Evolutionary conservation across 2,888 invertebrate species (phyloP).

Genomic region (Pandemis cinnamomeana): DNA sequence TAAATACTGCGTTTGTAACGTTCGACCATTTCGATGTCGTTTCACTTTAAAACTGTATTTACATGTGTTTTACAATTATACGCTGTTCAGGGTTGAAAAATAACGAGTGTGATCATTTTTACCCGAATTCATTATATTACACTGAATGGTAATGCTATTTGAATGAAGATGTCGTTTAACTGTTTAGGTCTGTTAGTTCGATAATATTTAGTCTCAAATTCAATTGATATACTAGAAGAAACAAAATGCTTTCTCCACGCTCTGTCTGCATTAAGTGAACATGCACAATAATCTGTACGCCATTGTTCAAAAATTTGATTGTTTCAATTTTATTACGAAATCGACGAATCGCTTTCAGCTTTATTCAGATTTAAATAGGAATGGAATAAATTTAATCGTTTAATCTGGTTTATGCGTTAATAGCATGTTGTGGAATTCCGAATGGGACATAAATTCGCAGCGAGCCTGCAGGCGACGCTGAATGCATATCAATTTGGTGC

Average conservation of each 20-base stretch:
- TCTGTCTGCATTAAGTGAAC: too few relatives aligned
- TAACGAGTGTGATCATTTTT: background rate
- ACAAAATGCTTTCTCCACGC: too few relatives aligned
- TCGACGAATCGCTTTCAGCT: background rate
- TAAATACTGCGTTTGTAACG: background rate
- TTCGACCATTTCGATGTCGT: background rate
- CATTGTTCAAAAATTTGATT: background rate
- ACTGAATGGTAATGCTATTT: background rate
- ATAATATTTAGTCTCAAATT: too few relatives aligned
- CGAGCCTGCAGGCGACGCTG: conserved; percentile 34
- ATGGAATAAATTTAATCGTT: conserved; percentile 37
- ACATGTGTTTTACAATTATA: background rate
- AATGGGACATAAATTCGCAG: conserved; percentile 32
- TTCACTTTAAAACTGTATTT: background rate
- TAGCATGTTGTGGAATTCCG: conserved; percentile 35
- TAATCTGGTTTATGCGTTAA: conserved; percentile 39
- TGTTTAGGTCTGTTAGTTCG: too few relatives aligned
- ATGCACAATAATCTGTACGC: background rate
- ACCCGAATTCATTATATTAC: too few relatives aligned
- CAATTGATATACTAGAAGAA: too few relatives aligned
- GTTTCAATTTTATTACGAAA: background rate
- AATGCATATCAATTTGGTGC: conserved; percentile 37
- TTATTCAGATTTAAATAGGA: conserved; percentile 29
- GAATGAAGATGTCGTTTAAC: background rate
- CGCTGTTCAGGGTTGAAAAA: background rate